These are phyloP conservation scores for Teinopalpus imperialis DNA, from an alignment of 2,888 invertebrate genomes.

Conservation along the genomic window DNA sequence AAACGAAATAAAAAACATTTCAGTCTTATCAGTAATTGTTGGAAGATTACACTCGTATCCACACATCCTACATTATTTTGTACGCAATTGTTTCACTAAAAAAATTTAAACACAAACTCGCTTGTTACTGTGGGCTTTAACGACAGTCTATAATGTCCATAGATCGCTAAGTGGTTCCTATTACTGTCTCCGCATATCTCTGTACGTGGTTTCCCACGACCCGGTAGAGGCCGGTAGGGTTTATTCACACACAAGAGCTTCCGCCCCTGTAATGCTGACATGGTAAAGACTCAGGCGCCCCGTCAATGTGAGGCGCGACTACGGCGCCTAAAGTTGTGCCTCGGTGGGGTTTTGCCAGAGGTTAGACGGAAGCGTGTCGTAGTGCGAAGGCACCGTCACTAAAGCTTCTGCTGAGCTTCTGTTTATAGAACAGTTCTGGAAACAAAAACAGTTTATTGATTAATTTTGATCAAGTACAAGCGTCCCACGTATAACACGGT, in stretches of 20 bases:
- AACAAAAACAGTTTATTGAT: slow-evolving; percentile 34
- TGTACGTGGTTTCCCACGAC: slow-evolving; percentile 68
- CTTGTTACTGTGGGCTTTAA: slow-evolving; percentile 28
- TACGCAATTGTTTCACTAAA: slow-evolving; percentile 53
- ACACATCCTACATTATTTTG: slow-evolving; percentile 43
- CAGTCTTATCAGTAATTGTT: slow-evolving; percentile 55
- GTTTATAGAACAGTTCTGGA: slow-evolving; percentile 86
- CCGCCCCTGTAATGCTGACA: slow-evolving; percentile 55
- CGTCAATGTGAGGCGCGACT: slow-evolving; percentile 42
- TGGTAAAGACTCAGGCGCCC: slow-evolving; percentile 45
- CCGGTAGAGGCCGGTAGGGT: slow-evolving; percentile 47
- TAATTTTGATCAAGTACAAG: no score
- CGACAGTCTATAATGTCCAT: slow-evolving; percentile 46
- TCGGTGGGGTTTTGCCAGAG: slow-evolving; percentile 71
- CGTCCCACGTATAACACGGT: no score
- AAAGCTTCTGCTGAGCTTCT: slow-evolving; percentile 87
- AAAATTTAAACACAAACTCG: slow-evolving; percentile 19
- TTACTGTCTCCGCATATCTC: slow-evolving; percentile 33
- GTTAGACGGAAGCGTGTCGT: slow-evolving; percentile 82
- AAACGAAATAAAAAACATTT: slow-evolving; percentile 40
- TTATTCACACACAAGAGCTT: slow-evolving; percentile 37
- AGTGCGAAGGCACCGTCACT: slow-evolving; percentile 89
- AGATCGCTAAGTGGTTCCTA: slow-evolving; percentile 44
- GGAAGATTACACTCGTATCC: slow-evolving; percentile 38
- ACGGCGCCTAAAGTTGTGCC: slow-evolving; percentile 63